phyloP scores from a whole-genome alignment of 2,888 invertebrate species.

The Maniola hyperantus region DNA sequence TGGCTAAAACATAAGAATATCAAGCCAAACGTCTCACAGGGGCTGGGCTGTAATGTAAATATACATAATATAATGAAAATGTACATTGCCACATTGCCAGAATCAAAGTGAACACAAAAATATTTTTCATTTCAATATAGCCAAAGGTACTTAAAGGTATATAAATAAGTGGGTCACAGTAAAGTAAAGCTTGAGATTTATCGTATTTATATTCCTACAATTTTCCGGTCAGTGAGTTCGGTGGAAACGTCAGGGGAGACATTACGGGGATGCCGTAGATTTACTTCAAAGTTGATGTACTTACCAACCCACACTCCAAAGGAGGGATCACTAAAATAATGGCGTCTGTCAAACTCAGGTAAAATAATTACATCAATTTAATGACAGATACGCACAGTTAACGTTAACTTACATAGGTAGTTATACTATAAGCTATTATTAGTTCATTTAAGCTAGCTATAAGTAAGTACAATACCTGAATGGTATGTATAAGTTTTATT shows the following conservation, averaged over 20 bases:
- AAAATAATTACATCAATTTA: conserved; percentile 42
- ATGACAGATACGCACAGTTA: too few relatives aligned
- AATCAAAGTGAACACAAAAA: background rate
- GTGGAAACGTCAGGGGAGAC: conserved; percentile 70
- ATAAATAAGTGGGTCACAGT: conserved; percentile 31
- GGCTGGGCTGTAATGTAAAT: too few relatives aligned
- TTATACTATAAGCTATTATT: too few relatives aligned
- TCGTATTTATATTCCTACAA: conserved; percentile 74
- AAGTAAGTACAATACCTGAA: too few relatives aligned
- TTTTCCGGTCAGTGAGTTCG: conserved; percentile 79
- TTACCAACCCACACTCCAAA: conserved; percentile 55
- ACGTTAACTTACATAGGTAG: too few relatives aligned
- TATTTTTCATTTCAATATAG: background rate
- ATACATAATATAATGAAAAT: background rate
- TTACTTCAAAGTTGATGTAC: conserved; percentile 77
- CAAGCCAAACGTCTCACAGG: too few relatives aligned
- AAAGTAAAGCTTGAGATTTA: conserved; percentile 66
- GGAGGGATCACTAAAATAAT: conserved; percentile 73
- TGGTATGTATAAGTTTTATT: too few relatives aligned
- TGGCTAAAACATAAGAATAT: too few relatives aligned
- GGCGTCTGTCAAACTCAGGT: conserved; percentile 61
- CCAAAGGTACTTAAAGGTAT: conserved; percentile 14
- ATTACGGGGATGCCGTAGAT: conserved; percentile 77
- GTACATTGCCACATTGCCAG: too few relatives aligned
- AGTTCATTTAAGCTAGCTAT: too few relatives aligned